phyloP scores from a whole-genome alignment of 2,888 invertebrate species.

The Yponomeuta cagnagella region DNA sequence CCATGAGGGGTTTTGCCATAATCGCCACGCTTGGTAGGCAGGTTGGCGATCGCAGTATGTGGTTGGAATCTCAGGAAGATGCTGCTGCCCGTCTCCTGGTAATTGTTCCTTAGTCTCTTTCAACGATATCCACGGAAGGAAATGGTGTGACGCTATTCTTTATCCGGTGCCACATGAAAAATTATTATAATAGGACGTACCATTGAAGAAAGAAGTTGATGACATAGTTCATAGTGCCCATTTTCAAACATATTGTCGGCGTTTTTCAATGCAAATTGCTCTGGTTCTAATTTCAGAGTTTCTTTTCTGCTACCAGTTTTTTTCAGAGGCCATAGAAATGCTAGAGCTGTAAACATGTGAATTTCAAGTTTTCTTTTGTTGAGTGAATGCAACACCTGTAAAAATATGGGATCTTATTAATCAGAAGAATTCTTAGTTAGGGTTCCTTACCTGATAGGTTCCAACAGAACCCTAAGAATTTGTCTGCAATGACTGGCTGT shows the following conservation, averaged over 20 bases:
- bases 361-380: not conserved
- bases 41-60: too few relatives aligned
- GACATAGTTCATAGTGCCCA: conserved; percentile 79
- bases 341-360: conserved; percentile 11
- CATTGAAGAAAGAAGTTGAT: conserved; percentile 42
- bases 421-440: not conserved
- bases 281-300: conserved; percentile 26
- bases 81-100: too few relatives aligned
- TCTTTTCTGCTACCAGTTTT: conserved; percentile 18
- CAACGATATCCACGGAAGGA: too few relatives aligned
- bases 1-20: too few relatives aligned
- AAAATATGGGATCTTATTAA: not conserved
- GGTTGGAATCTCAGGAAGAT: too few relatives aligned
- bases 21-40: too few relatives aligned
- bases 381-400: not conserved
- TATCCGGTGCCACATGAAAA: not conserved
- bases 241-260: conserved; percentile 81
- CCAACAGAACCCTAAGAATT: too few relatives aligned
- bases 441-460: too few relatives aligned
- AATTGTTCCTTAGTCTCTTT: too few relatives aligned
- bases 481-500: too few relatives aligned
- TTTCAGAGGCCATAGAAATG: conserved; percentile 14
- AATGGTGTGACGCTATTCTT: too few relatives aligned
- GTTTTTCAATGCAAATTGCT: conserved; percentile 62
- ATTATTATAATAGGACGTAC: not conserved